phyloP scores from a whole-genome alignment of 2,113 vertebrate genomes.

The Gymnobelideus leadbeateri region DNA sequence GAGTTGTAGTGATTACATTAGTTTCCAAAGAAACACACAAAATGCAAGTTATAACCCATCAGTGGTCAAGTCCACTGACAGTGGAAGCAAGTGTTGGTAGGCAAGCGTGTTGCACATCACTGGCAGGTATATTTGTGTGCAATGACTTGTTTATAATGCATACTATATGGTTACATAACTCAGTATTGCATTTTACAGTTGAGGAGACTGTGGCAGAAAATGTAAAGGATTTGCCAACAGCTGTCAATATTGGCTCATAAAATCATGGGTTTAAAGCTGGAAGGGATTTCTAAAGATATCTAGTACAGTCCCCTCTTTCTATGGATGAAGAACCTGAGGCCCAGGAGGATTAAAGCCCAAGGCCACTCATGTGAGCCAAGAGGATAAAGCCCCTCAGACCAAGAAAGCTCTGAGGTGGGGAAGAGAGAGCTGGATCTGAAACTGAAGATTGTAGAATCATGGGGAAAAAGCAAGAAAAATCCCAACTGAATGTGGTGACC shows the following conservation, averaged over 20 bases:
- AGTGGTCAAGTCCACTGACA: too few relatives aligned
- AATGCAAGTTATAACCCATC: too few relatives aligned
- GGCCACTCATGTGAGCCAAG: not conserved
- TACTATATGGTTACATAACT: too few relatives aligned
- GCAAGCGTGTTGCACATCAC: too few relatives aligned
- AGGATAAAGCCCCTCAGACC: not conserved
- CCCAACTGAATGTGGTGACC: not conserved
- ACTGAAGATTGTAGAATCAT: not conserved
- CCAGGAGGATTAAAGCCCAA: not conserved
- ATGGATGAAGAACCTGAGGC: not conserved
- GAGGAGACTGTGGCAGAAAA: not conserved
- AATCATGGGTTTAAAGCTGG: not conserved
- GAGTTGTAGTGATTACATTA: too few relatives aligned
- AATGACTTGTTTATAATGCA: too few relatives aligned
- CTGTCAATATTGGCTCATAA: not conserved
- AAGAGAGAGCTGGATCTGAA: not conserved
- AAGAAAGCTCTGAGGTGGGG: not conserved
- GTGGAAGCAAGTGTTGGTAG: too few relatives aligned
- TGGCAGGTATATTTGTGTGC: too few relatives aligned
- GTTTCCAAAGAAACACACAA: too few relatives aligned
- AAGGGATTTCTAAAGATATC: not conserved
- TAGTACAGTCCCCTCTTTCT: not conserved
- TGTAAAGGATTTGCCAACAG: not conserved
- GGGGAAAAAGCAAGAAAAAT: not conserved
- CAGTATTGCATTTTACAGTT: not conserved